phyloP scores from a whole-genome alignment of 1,140 invertebrate species.

The Neodiprion fabricii region DNA sequence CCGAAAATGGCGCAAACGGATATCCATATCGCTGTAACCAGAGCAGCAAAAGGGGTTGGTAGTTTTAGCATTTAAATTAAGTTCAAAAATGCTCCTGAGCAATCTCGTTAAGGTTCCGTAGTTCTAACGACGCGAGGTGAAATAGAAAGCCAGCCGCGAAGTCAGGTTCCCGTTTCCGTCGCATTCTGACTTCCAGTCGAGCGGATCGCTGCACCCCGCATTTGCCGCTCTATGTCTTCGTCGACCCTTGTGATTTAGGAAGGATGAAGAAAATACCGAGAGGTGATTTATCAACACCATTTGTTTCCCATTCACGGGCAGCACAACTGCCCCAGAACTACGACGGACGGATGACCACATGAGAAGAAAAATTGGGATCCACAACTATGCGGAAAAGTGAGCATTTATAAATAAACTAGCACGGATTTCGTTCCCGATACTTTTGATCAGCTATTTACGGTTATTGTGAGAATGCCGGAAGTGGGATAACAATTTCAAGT shows the following conservation, averaged over 20 bases:
- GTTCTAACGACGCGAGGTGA: not conserved
- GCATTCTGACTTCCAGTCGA: not conserved
- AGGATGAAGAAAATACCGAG: not conserved
- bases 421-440: too few species aligned
- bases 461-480: too few species aligned
- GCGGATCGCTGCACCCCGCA: not conserved
- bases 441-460: too few species aligned
- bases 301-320: not conserved
- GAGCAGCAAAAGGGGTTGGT: too few species aligned
- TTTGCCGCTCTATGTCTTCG: not conserved
- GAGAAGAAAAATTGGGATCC: too few species aligned
- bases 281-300: constrained; percentile 1
- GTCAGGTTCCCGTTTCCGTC: not conserved
- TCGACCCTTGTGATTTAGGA: not conserved
- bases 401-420: too few species aligned
- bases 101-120: not conserved
- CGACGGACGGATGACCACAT: too few species aligned
- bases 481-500: too few species aligned
- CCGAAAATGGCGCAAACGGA: not conserved
- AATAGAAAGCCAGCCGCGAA: not conserved
- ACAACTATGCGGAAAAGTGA: too few species aligned
- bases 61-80: not conserved
- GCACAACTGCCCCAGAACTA: not conserved
- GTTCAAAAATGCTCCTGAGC: not conserved
- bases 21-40: too few species aligned